Evolutionary conservation across 2,888 invertebrate genomes (phyloP).

Genomic region (Latheticus oryzae): DNA sequence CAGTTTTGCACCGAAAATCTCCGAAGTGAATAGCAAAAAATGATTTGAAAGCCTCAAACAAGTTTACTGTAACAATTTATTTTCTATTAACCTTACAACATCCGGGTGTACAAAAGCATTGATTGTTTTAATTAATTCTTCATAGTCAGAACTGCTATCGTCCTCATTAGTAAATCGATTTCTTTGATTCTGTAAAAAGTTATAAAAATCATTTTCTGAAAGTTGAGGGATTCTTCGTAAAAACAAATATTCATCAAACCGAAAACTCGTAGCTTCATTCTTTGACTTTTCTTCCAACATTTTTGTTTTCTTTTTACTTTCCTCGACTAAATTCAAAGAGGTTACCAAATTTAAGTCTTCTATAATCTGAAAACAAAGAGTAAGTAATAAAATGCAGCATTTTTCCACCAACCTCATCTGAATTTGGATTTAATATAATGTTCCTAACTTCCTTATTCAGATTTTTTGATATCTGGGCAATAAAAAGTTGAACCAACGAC

Average conservation of each 20-base stretch:
- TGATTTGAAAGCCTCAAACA: no score
- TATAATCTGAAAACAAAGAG: constrained; percentile 42
- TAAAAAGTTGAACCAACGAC: constrained; percentile 75
- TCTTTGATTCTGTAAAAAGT: constrained; percentile 52
- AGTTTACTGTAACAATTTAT: no score
- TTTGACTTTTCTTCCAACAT: not conserved
- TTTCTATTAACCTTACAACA: constrained; percentile 67
- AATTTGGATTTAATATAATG: constrained; percentile 76
- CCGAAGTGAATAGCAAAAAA: no score
- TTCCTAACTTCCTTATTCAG: constrained; percentile 67
- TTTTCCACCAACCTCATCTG: constrained; percentile 69
- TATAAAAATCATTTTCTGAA: constrained; percentile 48
- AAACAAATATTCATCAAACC: constrained; percentile 31
- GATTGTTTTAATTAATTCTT: constrained; percentile 68
- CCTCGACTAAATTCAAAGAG: constrained; percentile 44
- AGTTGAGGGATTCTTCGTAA: constrained; percentile 48
- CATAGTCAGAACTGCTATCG: not conserved
- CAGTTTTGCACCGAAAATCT: no score
- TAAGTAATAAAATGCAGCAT: no score
- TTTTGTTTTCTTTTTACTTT: constrained; percentile 38
- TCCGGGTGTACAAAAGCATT: constrained; percentile 75
- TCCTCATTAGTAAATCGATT: constrained; percentile 45
- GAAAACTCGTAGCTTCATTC: not conserved
- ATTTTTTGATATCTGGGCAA: constrained; percentile 72
- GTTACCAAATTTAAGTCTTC: constrained; percentile 21